Evolutionary conservation across 2,113 vertebrate genomes (phyloP).

Genomic region (Pyxicephalus adspersus): DNA sequence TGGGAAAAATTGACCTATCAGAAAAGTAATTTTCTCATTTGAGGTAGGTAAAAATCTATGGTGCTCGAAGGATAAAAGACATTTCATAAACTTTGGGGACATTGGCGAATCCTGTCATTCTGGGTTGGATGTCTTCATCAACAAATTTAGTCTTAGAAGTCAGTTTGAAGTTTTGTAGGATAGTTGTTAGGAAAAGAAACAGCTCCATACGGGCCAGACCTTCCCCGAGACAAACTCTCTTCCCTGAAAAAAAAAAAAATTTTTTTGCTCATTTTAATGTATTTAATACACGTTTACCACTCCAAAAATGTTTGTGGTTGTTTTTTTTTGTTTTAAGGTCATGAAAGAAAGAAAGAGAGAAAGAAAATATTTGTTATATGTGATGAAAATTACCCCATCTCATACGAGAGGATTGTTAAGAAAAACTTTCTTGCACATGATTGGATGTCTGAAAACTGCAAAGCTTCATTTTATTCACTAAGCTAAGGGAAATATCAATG

Average conservation of each 20-base stretch:
- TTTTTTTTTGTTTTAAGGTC: not conserved
- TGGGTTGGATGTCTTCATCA: conserved; percentile 7
- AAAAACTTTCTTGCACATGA: too few species aligned
- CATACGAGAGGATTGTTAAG: too few species aligned
- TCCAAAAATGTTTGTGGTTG: not conserved
- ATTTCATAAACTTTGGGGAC: conserved; percentile 12
- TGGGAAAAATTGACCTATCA: too few species aligned
- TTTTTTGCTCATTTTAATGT: not conserved
- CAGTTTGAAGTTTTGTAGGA: conserved; percentile 32
- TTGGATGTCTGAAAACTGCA: too few species aligned
- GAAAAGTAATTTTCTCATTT: too few species aligned
- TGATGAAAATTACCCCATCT: too few species aligned
- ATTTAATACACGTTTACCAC: not conserved
- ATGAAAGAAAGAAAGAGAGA: too few species aligned
- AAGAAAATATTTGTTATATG: not conserved
- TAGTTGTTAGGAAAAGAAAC: conserved; percentile 34
- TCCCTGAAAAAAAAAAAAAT: conserved; percentile 56
- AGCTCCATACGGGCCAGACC: conserved; percentile 55
- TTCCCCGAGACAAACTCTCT: conserved; percentile 64
- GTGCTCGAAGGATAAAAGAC: conserved; percentile 10
- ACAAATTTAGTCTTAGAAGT: not conserved
- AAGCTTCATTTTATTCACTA: too few species aligned
- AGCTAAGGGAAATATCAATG: too few species aligned
- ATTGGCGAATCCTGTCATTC: conserved; percentile 28
- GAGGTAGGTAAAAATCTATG: too few species aligned